Base-by-base conservation (phyloP, 2,888 invertebrate genomes). In the Oxycera nigricornis region DNA sequence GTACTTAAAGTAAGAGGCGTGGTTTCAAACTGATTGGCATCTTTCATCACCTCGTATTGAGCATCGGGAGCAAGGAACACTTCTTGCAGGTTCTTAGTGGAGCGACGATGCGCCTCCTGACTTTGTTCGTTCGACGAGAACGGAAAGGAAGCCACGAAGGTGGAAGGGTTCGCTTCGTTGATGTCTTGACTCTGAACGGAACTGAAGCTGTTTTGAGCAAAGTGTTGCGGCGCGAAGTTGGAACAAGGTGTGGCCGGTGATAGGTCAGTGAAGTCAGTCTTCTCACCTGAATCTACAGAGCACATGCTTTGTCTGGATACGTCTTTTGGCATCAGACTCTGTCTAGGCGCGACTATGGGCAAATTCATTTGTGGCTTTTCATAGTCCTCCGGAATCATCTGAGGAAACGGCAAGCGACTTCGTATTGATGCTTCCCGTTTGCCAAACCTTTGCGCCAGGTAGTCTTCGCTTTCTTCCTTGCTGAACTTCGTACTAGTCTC, bases 11-110 rank as follows among this genome's bases (percentile, higher is more conserved):
- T 79, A 7, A 79, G 75, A 11, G 78, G 79, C 1, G 78, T 78
- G 22, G 59, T 79, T 41, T 79, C 79, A 30, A 78, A 80, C 35
- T 79, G 79, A 73, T 73, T 79, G 17, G 80, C 80, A 76, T 84
- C 85, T 75, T 73, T 73, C 79, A 85, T 83, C 78, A 85, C 80
- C 79, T 91, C 90, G 80, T 91, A 91, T 78, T 90, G 90, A 0
- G 90, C 89, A 78, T 90, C 90, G 0, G 89, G 89, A 0, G 89
- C 88, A 46, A 90, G 80, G 78, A 88, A 88, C 0, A 83, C 82
- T 20, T 80, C 80, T 70, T 80, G 78, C 6, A 84, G 80, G 67
- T 85, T 83, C 77, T 85, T 85, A 0, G 85, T 86, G 26, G 85
- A 84, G 11, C 85, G 81, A 4, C 85, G 82, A 79, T 85, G 84